Base-by-base conservation (phyloP, 2,797 vertebrate species). In the Sebastes minor region DNA sequence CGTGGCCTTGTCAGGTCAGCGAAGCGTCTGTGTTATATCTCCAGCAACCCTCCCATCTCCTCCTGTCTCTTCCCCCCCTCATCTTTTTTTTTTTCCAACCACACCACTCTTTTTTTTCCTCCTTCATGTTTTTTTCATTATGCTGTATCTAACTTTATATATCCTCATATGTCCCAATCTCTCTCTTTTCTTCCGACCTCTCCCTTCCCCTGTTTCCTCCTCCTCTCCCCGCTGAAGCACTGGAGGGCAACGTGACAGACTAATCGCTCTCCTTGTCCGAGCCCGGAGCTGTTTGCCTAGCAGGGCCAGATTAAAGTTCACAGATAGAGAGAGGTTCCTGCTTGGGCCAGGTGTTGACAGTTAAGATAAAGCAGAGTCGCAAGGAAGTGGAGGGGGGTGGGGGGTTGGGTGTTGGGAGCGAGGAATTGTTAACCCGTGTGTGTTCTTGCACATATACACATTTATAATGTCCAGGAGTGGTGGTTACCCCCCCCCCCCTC, bases 261-360 rank as follows among this genome's bases (percentile, higher is more conserved):
- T 86, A 91, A 94, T 93, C 64, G 4, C 86, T 93, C 92, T 94
- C 88, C 89, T 92, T 89, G 91, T 91, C 92, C 90, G 59, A 90
- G 88, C 91, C 89, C 80, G 78, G 91, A 71, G 59, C 92, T 95
- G 93, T 95, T 96, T 95, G 93, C 94, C 93, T 88, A 94, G 90
- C 49, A 82, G 77, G 87, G 95, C 93, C 88, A 95, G 95, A 95
- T 95, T 96, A 93, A 95, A 95, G 91, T 94, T 94, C 94, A 38
- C 59, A 95, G 95, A 92, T 90, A 94, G 93, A 94, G 92, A 94
- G 91, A 91, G 94, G 90, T 94, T 93, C 88, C 91, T 94, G 92
- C 94, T 94, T 77, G 80, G 71, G 73, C 89, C 95, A 96, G 95
- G 93, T 97, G 94, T 95, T 95, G 95, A 94, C 94, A 94, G 92